Base-by-base conservation (phyloP, 2,797 vertebrate genomes). In the Gastrophryne carolinensis region DNA sequence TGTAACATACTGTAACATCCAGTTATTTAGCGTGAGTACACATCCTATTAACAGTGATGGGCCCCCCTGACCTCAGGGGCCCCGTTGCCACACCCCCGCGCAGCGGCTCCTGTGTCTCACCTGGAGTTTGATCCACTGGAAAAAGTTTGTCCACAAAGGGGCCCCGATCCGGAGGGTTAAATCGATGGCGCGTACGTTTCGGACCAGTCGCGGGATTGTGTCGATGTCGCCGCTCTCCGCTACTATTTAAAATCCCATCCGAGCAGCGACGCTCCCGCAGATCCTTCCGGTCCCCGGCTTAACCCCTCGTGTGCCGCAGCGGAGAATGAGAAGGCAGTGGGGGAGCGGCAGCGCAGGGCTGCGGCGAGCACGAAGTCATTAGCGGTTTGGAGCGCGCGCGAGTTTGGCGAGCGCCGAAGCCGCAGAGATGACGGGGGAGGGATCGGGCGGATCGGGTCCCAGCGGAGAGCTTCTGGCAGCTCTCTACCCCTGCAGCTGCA, bases 401-500 rank as follows among this genome's bases (percentile, higher is more conserved):
- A 27, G 44, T 67, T 60, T 68, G 64, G 72, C 62, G 32, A 6
- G 5, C 3, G 53, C 1, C 19, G 11, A 21, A 30, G 49, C 72
- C 72, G 39, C 62, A 60, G 60, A 60, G 60, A 54, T 67, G 26
- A n/a, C 23, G 21, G 63, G n/a, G 39, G 53, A 75, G 29, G 5
- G 72, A 57, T 4, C 12, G 2, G n/a, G 32, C 21, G 39, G 50
- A 62, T 41, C 15, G 11, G 11, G 41, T 58, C 63, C 39, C 63
- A 39, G 72, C 21, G 47, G 53, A 74, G 61, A 26, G 50, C 32
- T 26, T 35, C 72, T 75, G 62, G 62, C 72, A 50, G 9, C 30
- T 21, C 29, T 10, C 8, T n/a, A 5, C 8, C 19, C 41, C 30
- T 23, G 39, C 72, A 75, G 72, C 72, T 75, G 72, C 53, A 49